A percentile compares a stretch with the other conserved stretches of the same genome.
Conservation (phyloP, 2,113 vertebrate genomes). For the Pollimyrus isidori region DNA sequence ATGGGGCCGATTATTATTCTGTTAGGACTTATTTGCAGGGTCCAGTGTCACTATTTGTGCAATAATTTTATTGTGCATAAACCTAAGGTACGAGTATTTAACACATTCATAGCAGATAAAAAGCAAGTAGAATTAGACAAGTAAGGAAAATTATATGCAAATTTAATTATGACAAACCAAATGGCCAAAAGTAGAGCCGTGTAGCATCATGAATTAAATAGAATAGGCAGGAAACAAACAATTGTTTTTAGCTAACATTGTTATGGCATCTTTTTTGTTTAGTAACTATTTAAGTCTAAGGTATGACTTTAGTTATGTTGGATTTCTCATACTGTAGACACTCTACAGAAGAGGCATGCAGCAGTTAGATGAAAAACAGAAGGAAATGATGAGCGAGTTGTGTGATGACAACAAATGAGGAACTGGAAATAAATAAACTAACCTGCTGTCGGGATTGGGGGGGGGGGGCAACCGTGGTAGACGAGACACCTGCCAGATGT, state of each 20-base stretch:
- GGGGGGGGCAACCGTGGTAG: conserved; percentile 27
- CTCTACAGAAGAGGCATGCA: neutral
- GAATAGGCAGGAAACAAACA: neutral
- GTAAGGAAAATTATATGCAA: neutral
- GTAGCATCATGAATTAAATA: neutral
- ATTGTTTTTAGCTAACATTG: neutral
- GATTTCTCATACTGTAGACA: neutral
- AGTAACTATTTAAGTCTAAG: neutral
- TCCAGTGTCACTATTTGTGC: neutral
- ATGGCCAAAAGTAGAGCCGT: neutral
- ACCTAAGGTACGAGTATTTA: neutral
- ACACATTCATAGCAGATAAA: neutral
- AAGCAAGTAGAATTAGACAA: neutral
- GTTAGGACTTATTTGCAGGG: neutral
- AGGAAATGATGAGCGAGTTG: neutral
- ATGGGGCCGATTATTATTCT: neutral
- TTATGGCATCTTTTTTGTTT: neutral
- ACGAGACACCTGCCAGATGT: conserved; percentile 56
- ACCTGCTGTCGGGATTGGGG: neutral
- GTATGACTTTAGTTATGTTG: neutral
- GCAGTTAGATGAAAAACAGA: neutral
- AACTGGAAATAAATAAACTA: neutral
- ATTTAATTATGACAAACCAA: neutral
- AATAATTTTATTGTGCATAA: neutral
- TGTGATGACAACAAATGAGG: neutral